phyloP scores from a whole-genome alignment of 92 coral and sea anemone species.

The Zoanthus solanderi region DNA sequence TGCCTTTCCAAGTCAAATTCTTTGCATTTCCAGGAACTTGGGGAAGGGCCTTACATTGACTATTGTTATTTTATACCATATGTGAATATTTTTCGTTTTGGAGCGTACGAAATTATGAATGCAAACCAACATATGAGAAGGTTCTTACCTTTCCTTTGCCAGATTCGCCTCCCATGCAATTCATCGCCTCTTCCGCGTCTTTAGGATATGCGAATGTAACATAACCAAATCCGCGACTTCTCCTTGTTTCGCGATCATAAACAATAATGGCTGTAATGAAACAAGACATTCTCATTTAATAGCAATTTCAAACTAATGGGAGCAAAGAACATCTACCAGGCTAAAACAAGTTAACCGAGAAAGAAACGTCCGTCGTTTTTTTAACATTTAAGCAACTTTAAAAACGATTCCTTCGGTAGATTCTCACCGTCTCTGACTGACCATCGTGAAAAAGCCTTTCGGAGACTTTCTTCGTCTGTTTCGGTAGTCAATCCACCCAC shows the following conservation, averaged over 20 bases:
- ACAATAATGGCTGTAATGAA: constrained; percentile 83
- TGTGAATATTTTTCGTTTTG: no score
- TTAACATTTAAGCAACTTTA: neutral
- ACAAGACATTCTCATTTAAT: neutral
- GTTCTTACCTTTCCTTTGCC: constrained; percentile 79
- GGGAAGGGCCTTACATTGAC: no score
- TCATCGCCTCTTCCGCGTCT: constrained; percentile 94
- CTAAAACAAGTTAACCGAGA: neutral
- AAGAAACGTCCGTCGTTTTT: neutral
- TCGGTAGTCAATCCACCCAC: constrained; percentile 39
- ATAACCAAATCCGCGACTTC: constrained; percentile 97
- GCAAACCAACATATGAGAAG: no score
- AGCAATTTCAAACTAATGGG: no score
- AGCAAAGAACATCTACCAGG: no score
- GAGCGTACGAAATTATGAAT: no score
- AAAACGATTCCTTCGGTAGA: neutral
- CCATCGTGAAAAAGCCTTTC: constrained; percentile 41
- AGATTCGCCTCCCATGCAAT: constrained; percentile 83
- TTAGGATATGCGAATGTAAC: constrained; percentile 79
- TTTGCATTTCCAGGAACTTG: no score
- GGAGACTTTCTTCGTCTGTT: constrained; percentile 40
- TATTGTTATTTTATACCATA: no score
- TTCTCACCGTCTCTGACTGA: constrained; percentile 42
- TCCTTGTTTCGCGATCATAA: constrained; percentile 87
- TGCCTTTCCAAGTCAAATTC: no score